Base-by-base conservation (phyloP, 2,888 invertebrate species). In the Athalia cordata region DNA sequence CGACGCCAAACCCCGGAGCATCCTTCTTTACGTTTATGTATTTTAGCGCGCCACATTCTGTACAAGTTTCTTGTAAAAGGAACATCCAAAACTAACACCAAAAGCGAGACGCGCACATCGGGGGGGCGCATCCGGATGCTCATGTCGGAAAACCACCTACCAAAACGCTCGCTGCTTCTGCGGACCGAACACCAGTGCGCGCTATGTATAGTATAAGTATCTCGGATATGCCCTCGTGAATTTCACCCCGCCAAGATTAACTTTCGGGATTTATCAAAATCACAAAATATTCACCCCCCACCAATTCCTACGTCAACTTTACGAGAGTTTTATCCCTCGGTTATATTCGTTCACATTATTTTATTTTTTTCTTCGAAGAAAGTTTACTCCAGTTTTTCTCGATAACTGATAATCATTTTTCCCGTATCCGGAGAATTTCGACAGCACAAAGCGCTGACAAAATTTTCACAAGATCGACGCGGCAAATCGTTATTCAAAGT, bases 231-330 rank as follows among this genome's bases (percentile, higher is more conserved):
- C 29, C 29, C 29, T 68, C 52, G 9, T 43, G 29, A n/a, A 29
- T 29, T n/a, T 66, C 49, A 47, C 66, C 47, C 7, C 15, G 66
- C 66, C 13, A 43, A 68, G 68, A 52, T 55, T 52, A 68, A 68
- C 15, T 68, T 68, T 68, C 6, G 29, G 68, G 66, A 68, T 55
- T 68, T 68, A 68, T 68, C 55, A 55, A 43, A 68, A 66, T 66
- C 66, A 13, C 13, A 49, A 49, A 49, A 66, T 66, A 66, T 66
- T 66, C 66, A 66, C 49, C 66, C 15, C 47, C 9, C 66, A 9
- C 52, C 11, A 11, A 9, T 9, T 52, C 7, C 52, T 52, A 9
- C 66, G 49, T 49, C n/a, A 4, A 66, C 66, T 66, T 49, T 49
- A 13, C 66, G 49, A 49, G n/a, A 49, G 49, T 66, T 66, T 13